Base-by-base conservation (phyloP, 2,888 invertebrate genomes). In the Lasioglossum pauxillum region DNA sequence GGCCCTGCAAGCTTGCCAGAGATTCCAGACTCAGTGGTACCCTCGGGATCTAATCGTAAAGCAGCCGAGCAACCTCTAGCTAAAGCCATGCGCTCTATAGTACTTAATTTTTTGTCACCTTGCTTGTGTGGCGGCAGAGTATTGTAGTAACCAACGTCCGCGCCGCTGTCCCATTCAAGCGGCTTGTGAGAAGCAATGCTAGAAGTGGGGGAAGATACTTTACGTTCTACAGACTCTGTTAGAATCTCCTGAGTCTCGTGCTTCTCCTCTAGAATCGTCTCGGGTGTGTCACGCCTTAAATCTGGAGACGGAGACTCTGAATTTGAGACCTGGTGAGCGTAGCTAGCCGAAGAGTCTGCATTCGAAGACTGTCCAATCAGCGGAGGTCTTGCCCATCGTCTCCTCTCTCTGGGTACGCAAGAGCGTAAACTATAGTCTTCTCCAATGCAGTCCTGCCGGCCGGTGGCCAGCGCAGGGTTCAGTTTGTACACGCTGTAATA, bases 101-200 rank as follows among this genome's bases (percentile, higher is more conserved):
- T 97, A 90, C 97, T 97, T 27, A 97, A 94, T 41, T 95, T 95
- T 88, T 96, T 96, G 44, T 96, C 95, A 27, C 96, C 96, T 92
- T 96, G 96, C 74, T 94, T 94, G 19, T 84, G 91, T 16, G 84
- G 88, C 2, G 92, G 89, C 19, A 88, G 72, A 88, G 96, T 96
- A 90, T 97, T 96, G 49, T 95, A 96, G 94, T 98, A 98, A 0
- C 98, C 98, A 72, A 98, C 98, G 95, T 98, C 98, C 0, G 98
- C 98, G 41, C 98, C 97, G 60, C 98, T 98, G 94, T 98, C 98
- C 98, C 98, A 98, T 95, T 98, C 98, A 3, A 98, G 95, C 87
- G 97, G 97, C 78, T 97, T 96, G 92, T 97, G 97, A 0, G 97
- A 97, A 77, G 97, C 97, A 0, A 97, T 95, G 93, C 97, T 97